Conservation (phyloP, 2,113 vertebrate species). For the Trogon surrucura region DNA sequence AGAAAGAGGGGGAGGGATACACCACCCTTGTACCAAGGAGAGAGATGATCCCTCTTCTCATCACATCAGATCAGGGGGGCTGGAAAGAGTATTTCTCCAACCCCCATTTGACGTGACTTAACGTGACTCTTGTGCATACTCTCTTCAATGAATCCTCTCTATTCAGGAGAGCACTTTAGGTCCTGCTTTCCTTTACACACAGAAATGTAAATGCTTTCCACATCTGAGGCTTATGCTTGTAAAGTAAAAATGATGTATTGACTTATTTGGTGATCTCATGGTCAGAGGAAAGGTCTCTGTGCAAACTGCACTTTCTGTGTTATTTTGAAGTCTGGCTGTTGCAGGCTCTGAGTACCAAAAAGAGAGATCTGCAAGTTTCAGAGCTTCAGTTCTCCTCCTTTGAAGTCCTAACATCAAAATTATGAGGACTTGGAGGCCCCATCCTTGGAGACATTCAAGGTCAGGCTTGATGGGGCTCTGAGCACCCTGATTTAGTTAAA, state of each 20-base stretch:
- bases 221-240: background rate
- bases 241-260: background rate
- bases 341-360: background rate
- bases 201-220: background rate
- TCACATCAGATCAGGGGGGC: background rate
- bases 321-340: background rate
- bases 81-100: background rate
- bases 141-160: background rate
- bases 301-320: background rate
- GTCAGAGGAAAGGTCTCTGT: background rate
- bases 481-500: no score
- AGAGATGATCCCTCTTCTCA: background rate
- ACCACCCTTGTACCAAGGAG: background rate
- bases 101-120: background rate
- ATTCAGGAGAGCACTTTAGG: background rate
- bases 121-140: rapidly evolving
- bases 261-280: background rate
- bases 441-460: no score
- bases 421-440: background rate
- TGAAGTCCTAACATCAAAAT: background rate
- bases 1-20: background rate
- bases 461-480: no score
- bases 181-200: background rate
- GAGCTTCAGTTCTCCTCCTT: background rate
- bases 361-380: background rate